Base-by-base conservation (phyloP, 1,140 invertebrate species). In the Drosophila ironensis region DNA sequence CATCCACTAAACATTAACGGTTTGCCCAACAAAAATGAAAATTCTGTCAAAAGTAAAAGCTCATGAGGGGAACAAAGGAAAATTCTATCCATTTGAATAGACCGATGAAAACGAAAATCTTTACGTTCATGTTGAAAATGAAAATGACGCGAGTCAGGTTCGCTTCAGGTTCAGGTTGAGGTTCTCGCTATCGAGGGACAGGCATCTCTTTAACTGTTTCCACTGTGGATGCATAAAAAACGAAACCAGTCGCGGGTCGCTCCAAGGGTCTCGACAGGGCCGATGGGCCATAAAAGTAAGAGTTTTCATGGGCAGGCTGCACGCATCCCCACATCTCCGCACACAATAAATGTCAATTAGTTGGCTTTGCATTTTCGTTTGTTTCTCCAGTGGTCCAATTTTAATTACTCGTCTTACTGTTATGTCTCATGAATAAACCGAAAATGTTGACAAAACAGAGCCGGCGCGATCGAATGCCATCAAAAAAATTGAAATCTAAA, bases 401-500 rank as follows among this genome's bases (percentile, higher is more conserved):
- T 84, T 64, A 73, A 82, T 84, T 77, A 78, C 63, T 78, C 45
- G 78, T 57, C 48, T 78, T 72, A 70, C 72, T 66, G 78, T 82
- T 82, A 82, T 82, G 84, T 51, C 73, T 73, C 73, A 84, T 82
- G 73, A 82, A 82, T 82, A 70, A 51, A 38, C 22, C 40, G 25
- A 68, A 56, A 60, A 20, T 17, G 33, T 72, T 76, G 72, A 57
- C 78, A 64, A 48, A 27, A 33, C 35, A 5, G 17, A 14, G 33
- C 7, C 61, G 6, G n/a, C 14, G 30, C 30, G 27, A 73, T 70
- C 71, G 67, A 67, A 63, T 64, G 72, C 50, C 28, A 48, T 72
- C 64, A 35, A 52, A 76, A 52, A n/a, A 33, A 33, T 61, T 68
- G 56, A 77, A 77, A 84, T 77, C 75, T 59, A 28, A 64, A 72